Percentiles rank a stretch among this genome's conserved stretches.
These are phyloP conservation scores for Armadillidium nasatum DNA, from an alignment of 1,140 invertebrate species.

Conservation along the genomic window DNA sequence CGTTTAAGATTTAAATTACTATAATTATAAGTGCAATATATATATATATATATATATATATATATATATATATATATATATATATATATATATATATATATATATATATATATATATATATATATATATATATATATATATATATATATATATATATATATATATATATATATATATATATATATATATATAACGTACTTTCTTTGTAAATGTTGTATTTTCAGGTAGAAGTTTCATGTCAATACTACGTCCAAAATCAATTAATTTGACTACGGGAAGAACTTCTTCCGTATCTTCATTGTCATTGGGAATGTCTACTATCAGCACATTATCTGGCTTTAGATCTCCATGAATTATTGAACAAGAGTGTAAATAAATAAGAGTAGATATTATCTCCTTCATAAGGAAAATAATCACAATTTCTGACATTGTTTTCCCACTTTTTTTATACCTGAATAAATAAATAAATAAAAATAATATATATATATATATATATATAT, in stretches of 20 bases:
- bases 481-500: no score
- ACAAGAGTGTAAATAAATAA: slow-evolving; percentile 81
- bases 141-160: no score
- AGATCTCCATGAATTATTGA: slow-evolving; percentile 94
- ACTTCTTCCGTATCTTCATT: background rate
- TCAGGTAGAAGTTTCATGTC: slow-evolving; percentile 79
- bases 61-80: no score
- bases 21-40: no score
- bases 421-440: slow-evolving; percentile 53
- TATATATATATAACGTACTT: slow-evolving; percentile 44
- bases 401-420: slow-evolving; percentile 72
- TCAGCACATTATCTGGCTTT: slow-evolving; percentile 79
- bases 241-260: slow-evolving; percentile 82
- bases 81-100: no score
- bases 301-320: slow-evolving; percentile 19
- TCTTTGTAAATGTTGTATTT: slow-evolving; percentile 69
- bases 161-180: no score
- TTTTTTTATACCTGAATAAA: slow-evolving; percentile 33
- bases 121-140: no score
- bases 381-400: slow-evolving; percentile 79
- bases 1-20: no score
- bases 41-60: no score
- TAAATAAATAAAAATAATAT: no score
- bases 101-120: no score
- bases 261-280: slow-evolving; percentile 60